Evolutionary conservation across 1,140 invertebrate species (phyloP).

Genomic region (Drosophila neocordata): DNA sequence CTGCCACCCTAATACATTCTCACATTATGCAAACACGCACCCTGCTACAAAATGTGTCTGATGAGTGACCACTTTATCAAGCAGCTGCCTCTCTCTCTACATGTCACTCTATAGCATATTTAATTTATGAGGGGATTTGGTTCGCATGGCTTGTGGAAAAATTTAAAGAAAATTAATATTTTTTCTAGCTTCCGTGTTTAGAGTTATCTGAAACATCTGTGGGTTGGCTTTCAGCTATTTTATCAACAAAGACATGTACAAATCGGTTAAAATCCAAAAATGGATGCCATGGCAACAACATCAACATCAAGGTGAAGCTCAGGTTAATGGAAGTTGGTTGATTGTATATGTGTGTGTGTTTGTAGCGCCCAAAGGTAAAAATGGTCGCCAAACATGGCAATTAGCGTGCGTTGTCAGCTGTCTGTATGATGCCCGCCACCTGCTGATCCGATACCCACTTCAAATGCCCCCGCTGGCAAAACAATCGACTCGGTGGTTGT

Average conservation of each 20-base stretch:
- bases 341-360: conserved; percentile 33
- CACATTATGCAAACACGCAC: conserved; percentile 73
- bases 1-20: conserved; percentile 20
- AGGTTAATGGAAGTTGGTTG: conserved; percentile 44
- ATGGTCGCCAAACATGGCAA: conserved; percentile 64
- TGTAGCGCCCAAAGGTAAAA: conserved; percentile 56
- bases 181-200: no score
- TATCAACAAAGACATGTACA: neutral
- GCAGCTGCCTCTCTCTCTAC: neutral
- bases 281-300: conserved; percentile 39
- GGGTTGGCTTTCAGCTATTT: neutral
- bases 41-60: conserved; percentile 28
- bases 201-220: neutral
- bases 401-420: conserved; percentile 55
- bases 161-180: no score
- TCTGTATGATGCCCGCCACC: neutral
- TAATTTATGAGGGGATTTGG: neutral
- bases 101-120: neutral
- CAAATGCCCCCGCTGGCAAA: conserved; percentile 15
- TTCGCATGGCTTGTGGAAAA: no score
- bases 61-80: conserved; percentile 43
- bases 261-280: conserved; percentile 32
- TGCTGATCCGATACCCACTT: no score
- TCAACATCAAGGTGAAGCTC: conserved; percentile 31
- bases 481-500: conserved; percentile 60